phyloP scores from a whole-genome alignment of 1,140 invertebrate genomes.

The Heterodera carotae region DNA sequence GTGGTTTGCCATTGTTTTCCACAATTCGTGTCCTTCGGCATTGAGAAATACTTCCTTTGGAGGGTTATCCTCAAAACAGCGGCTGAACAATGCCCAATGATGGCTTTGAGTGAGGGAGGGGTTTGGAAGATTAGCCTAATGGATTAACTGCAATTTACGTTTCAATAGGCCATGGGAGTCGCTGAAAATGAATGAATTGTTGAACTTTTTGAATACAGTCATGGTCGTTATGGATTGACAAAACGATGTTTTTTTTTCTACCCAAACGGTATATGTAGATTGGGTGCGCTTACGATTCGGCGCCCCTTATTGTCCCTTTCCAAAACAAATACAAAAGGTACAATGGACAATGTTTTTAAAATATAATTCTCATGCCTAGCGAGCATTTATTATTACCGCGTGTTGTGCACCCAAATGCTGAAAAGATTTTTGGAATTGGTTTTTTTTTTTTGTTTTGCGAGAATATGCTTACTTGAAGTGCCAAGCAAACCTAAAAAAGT shows the following conservation, averaged over 20 bases:
- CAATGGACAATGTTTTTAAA: neutral
- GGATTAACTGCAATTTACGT: neutral
- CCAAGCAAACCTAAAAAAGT: constrained; percentile 43
- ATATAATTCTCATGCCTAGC: too few relatives aligned
- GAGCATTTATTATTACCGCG: constrained; percentile 12
- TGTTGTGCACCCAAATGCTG: constrained; percentile 48
- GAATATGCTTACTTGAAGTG: constrained; percentile 35
- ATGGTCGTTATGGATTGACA: too few relatives aligned
- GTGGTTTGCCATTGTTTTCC: constrained; percentile 48
- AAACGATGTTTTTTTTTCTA: too few relatives aligned
- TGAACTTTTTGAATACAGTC: too few relatives aligned
- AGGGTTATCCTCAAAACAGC: constrained; percentile 45
- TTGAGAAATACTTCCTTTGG: constrained; percentile 54
- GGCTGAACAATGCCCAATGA: constrained; percentile 47
- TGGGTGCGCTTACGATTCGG: too few relatives aligned
- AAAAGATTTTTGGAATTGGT: constrained; percentile 18
- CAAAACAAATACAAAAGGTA: too few relatives aligned
- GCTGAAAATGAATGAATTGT: neutral
- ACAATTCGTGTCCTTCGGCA: constrained; percentile 49
- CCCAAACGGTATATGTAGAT: too few relatives aligned
- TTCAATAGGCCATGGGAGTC: constrained; percentile 40
- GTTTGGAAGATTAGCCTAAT: neutral
- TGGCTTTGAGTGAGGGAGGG: constrained; percentile 10
- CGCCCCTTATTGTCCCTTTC: neutral
- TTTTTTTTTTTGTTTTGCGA: neutral